Base-by-base conservation (phyloP, 2,888 invertebrate genomes). In the Lottia scabra region DNA sequence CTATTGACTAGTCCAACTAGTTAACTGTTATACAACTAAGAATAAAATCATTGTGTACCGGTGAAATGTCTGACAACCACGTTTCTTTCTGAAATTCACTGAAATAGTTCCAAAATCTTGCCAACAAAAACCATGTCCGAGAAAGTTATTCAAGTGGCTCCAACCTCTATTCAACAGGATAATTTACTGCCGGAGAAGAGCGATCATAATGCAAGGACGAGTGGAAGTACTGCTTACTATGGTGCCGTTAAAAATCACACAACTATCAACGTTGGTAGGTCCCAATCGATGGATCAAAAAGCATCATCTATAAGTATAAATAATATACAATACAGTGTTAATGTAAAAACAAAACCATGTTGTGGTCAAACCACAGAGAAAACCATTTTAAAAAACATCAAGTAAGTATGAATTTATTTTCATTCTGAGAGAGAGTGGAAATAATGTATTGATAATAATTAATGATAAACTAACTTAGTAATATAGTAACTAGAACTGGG, bases 381-480 rank as follows among this genome's bases (percentile, higher is more conserved):
- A 74, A 77, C 78, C 23, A 85, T 88, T 15, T 80, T 88, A 38
- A 83, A 84, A 67, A 78, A 80, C 64, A 81, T 88, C 65, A 79
- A 84, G 88, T 88, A 75, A 84, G 84, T 80, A 38, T 43, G 16
- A 19, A 26, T n/a, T 15, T 3, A 27, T 63, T 10, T 23, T 43
- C 13, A n/a, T n/a, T n/a, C n/a, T n/a, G n/a, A n/a, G n/a, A n/a
- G n/a, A n/a, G n/a, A n/a, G n/a, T n/a, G n/a, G n/a, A n/a, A n/a
- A n/a, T n/a, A n/a, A n/a, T n/a, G n/a, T n/a, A n/a, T n/a, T n/a
- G n/a, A n/a, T n/a, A n/a, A n/a, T n/a, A n/a, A n/a, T n/a, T n/a
- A n/a, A n/a, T n/a, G n/a, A n/a, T n/a, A n/a, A n/a, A n/a, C n/a
- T n/a, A n/a, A n/a, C n/a, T n/a, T n/a, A n/a, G n/a, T n/a, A n/a